phyloP scores from a whole-genome alignment of 1,140 invertebrate species.

The Drosophila orosa region DNA sequence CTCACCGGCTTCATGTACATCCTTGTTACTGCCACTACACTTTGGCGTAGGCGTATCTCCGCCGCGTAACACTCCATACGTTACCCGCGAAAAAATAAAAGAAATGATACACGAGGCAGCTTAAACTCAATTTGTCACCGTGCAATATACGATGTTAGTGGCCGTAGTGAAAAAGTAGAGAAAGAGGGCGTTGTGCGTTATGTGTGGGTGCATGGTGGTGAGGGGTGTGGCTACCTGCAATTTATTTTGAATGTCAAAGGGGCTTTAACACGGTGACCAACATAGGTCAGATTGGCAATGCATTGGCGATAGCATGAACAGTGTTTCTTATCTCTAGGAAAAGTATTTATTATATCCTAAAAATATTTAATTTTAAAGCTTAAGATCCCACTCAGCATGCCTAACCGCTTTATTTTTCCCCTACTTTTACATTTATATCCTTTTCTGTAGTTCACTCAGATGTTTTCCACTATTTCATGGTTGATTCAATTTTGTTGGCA shows the following conservation, averaged over 20 bases:
- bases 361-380: not conserved
- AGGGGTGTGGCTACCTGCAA: conserved; percentile 5
- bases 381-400: not conserved
- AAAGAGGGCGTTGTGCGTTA: not conserved
- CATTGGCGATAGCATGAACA: not conserved
- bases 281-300: not conserved
- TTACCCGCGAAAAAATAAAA: conserved; percentile 9
- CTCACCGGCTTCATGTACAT: conserved; percentile 14
- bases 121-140: conserved; percentile 36
- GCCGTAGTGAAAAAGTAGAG: not conserved
- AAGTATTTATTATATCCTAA: no score
- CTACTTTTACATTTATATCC: not conserved
- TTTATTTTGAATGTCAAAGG: conserved; percentile 34
- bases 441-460: no score
- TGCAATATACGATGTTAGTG: conserved; percentile 12
- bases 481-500: conserved; percentile 3
- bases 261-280: conserved; percentile 4
- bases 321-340: not conserved
- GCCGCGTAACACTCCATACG: not conserved
- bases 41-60: conserved; percentile 4
- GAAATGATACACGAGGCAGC: not conserved
- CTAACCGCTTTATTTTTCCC: not conserved
- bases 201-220: not conserved
- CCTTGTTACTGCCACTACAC: not conserved
- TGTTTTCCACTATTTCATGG: not conserved